Conservation (phyloP, 2,888 invertebrate genomes). For the Bimastos eiseni region DNA sequence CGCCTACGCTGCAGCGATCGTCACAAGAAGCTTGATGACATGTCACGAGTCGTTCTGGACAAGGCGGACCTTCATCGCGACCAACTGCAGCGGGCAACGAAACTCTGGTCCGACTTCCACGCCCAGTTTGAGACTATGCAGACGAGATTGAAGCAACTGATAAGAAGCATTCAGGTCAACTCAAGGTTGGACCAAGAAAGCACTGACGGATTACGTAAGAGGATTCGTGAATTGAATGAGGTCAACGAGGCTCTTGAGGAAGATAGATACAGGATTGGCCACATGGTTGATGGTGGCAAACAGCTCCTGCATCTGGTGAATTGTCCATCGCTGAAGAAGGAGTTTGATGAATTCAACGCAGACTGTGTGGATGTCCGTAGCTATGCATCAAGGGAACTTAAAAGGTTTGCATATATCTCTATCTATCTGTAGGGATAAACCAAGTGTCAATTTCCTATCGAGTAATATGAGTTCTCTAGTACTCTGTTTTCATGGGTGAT, state of each 20-base stretch:
- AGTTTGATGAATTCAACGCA: conserved; percentile 54
- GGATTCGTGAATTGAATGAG: conserved; percentile 46
- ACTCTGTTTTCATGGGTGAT: too few relatives aligned
- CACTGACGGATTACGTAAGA: conserved; percentile 43
- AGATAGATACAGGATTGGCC: conserved; percentile 46
- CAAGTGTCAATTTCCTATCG: too few relatives aligned
- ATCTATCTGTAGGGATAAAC: too few relatives aligned
- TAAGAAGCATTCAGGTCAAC: conserved; percentile 43
- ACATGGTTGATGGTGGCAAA: conserved; percentile 55
- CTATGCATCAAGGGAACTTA: conserved; percentile 50
- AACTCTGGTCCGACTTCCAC: conserved; percentile 54
- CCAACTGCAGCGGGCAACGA: conserved; percentile 51
- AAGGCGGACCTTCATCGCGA: conserved; percentile 55
- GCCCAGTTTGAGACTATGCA: conserved; percentile 45
- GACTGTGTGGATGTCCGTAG: conserved; percentile 55
- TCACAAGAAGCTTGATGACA: conserved; percentile 49
- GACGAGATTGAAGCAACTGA: conserved; percentile 30
- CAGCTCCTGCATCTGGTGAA: conserved; percentile 54
- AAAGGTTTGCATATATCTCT: conserved; percentile 47
- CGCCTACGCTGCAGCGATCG: conserved; percentile 48
- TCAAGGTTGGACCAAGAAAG: conserved; percentile 48
- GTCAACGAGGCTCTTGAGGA: conserved; percentile 54
- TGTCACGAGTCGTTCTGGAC: conserved; percentile 54
- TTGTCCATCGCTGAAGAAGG: conserved; percentile 53
- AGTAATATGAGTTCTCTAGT: too few relatives aligned